A percentile compares a stretch with the other conserved stretches of the same genome.
phyloP scores from a whole-genome alignment of 2,113 vertebrate species.

The Podilymbus podiceps region DNA sequence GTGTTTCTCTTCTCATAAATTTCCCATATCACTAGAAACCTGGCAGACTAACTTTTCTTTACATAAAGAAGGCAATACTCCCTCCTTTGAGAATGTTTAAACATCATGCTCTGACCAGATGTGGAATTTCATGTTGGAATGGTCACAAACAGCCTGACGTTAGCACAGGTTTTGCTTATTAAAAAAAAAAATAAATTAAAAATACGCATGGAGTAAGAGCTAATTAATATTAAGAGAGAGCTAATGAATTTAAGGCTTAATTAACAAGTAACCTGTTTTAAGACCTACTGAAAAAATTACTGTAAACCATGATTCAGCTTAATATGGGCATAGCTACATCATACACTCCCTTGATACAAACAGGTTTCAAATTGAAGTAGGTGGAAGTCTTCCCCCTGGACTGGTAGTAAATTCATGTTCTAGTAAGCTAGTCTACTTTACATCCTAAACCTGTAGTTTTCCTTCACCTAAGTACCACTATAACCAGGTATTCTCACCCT shows the following conservation, averaged over 20 bases:
- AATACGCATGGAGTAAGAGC: neutral
- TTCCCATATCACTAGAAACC: neutral
- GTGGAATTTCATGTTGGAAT: neutral
- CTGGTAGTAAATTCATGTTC: neutral
- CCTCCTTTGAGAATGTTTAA: neutral
- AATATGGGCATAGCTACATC: neutral
- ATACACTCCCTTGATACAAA: neutral
- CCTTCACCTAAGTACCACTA: neutral
- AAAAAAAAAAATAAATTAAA: neutral
- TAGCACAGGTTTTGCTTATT: neutral
- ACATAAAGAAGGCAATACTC: neutral
- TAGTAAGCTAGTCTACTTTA: neutral
- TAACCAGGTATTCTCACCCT: neutral
- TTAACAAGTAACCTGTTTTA: conserved; percentile 19
- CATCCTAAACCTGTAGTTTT: neutral
- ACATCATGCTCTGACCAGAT: neutral
- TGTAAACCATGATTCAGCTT: neutral
- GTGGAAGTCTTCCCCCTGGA: neutral
- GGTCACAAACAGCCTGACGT: neutral
- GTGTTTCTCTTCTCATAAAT: neutral
- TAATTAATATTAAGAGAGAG: neutral
- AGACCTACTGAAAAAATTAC: conserved; percentile 3
- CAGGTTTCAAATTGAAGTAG: neutral
- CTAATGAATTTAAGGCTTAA: conserved; percentile 13
- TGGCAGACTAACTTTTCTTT: neutral